Evolutionary conservation across 2,113 vertebrate genomes (phyloP).

Genomic region (Furnarius figulus): DNA sequence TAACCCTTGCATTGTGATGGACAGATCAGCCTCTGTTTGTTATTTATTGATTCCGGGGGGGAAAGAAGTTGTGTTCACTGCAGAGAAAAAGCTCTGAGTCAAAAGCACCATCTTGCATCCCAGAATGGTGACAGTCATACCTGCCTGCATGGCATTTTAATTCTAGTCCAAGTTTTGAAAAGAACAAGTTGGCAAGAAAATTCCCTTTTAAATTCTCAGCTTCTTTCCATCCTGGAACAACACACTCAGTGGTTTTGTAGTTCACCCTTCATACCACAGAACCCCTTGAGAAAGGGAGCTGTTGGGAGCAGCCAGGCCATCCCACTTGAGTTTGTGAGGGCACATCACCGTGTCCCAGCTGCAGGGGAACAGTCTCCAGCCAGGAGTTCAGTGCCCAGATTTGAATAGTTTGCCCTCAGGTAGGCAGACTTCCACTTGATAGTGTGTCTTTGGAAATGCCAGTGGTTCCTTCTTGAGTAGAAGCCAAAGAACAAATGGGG

Average conservation of each 20-base stretch:
- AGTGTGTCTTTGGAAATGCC: background rate
- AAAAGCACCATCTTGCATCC: background rate
- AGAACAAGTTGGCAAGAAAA: background rate
- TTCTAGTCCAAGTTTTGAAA: background rate
- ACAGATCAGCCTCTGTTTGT: background rate
- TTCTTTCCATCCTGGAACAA: background rate
- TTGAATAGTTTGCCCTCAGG: background rate
- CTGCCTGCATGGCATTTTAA: background rate
- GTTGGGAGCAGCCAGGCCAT: background rate
- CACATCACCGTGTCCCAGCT: fast-evolving
- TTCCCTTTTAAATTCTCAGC: background rate
- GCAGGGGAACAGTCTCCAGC: background rate
- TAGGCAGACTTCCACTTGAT: background rate
- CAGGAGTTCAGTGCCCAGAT: background rate
- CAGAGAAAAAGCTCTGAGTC: background rate
- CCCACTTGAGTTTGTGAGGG: fast-evolving
- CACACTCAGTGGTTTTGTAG: background rate
- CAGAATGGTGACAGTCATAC: background rate
- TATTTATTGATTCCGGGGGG: background rate
- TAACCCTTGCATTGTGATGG: background rate
- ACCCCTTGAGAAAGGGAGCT: background rate
- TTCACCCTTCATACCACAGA: background rate
- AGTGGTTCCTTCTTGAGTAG: background rate
- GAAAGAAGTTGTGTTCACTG: background rate
- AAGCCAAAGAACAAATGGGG: background rate